Base-by-base conservation (phyloP, 2,888 invertebrate genomes). In the Eristalinus sepulchralis region DNA sequence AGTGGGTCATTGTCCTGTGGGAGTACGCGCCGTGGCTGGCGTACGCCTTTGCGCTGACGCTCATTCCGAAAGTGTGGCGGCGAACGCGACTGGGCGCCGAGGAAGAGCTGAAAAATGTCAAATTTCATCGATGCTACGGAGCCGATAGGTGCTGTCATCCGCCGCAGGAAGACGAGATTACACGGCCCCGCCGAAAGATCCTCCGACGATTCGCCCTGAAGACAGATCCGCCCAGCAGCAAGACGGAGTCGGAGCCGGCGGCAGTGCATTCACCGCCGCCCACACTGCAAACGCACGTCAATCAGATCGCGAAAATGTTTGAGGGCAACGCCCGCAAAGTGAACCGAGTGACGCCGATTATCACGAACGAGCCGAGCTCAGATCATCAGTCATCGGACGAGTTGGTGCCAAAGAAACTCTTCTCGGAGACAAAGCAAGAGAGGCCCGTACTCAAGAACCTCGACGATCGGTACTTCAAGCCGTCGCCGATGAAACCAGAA, bases 301-400 rank as follows among this genome's bases (percentile, higher is more conserved):
- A 91, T 77, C 91, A 92, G 88, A 92, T 92, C 4, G 92, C 92
- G 11, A 90, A 91, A 78, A 91, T 91, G 92, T 92, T 92, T 73
- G 92, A 92, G 84, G 89, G 90, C 77, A 91, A 91, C 68, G 88
- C 88, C 90, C 90, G 57, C 71, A 91, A 91, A 89, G 90, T 91
- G 55, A 91, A 89, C 83, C 89, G 92, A 9, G 92, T 91, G 9
- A 84, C 89, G 9, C 91, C 91, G 9, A 90, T 90, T 3, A 88
- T 90, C 68, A 87, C 90, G 63, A 89, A 90, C 22, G 89, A 90
- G 53, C 60, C 55, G 39, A 82, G 55, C 64, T 34, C 53, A 2
- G 82, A 71, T 17, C 62, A 47, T 59, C 57, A 27, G 22, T 22
- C 62, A n/a, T 57, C 72, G 10, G 64, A 64, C 3, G 82, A 59